These are phyloP conservation scores for Sebastiscus tertius DNA, from an alignment of 2,797 vertebrate genomes.

Conservation along the genomic window DNA sequence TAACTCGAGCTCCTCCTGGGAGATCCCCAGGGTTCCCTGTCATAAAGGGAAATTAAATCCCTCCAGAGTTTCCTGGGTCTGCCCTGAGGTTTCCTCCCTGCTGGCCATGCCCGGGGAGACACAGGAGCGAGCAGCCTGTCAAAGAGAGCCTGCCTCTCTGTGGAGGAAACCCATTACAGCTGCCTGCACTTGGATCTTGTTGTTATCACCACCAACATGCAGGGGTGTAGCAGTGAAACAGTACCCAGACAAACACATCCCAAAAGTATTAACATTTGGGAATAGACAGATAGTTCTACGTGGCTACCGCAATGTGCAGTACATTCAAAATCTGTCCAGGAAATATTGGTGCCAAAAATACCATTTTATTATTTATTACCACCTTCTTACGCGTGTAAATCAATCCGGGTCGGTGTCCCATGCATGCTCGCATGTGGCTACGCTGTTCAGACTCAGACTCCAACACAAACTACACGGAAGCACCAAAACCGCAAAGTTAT, in stretches of 20 bases:
- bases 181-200: not conserved
- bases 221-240: not conserved
- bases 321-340: not conserved
- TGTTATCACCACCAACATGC: not conserved
- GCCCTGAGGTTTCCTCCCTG: constrained; percentile 38
- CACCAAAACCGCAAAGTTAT: too few relatives aligned
- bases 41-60: constrained; percentile 37
- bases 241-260: not conserved
- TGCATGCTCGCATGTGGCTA: too few relatives aligned
- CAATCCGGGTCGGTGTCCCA: too few relatives aligned
- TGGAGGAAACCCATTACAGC: constrained; percentile 4
- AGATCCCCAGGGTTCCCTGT: constrained; percentile 18
- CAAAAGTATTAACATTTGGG: not conserved
- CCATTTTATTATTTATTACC: not conserved
- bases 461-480: too few relatives aligned
- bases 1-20: constrained; percentile 27
- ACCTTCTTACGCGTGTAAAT: too few relatives aligned
- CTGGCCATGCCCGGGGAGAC: not conserved
- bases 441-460: too few relatives aligned
- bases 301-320: not conserved
- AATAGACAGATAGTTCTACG: not conserved
- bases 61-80: constrained; percentile 27
- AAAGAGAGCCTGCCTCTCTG: not conserved
- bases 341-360: not conserved
- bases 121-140: constrained; percentile 4